phyloP scores from a whole-genome alignment of 1,140 invertebrate species.

The Scaptomyza pallida region DNA sequence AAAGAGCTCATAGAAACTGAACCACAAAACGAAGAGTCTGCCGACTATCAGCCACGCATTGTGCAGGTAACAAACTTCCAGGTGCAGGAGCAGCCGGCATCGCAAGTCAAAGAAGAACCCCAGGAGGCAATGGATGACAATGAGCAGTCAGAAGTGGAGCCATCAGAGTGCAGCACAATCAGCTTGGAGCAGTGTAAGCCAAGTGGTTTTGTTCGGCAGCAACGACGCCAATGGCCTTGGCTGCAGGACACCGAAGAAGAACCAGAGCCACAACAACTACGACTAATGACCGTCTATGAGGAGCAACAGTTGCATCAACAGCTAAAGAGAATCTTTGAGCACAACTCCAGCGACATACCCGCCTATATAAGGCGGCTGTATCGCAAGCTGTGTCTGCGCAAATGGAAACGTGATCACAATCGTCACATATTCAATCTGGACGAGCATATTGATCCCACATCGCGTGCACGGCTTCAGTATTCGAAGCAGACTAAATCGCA shows the following conservation, averaged over 20 bases:
- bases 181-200: slow-evolving; percentile 55
- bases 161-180: not conserved
- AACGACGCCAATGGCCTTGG: slow-evolving; percentile 76
- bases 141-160: slow-evolving; percentile 10
- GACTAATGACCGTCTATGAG: slow-evolving; percentile 86
- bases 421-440: slow-evolving; percentile 87
- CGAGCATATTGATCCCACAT: slow-evolving; percentile 58
- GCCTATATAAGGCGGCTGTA: slow-evolving; percentile 85
- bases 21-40: slow-evolving; percentile 10
- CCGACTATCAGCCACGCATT: slow-evolving; percentile 67
- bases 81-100: slow-evolving; percentile 25
- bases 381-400: slow-evolving; percentile 87
- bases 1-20: slow-evolving; percentile 31
- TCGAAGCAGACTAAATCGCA: slow-evolving; percentile 55
- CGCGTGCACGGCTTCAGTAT: slow-evolving; percentile 26
- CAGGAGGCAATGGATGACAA: slow-evolving; percentile 41
- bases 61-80: slow-evolving; percentile 79
- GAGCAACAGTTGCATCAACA: slow-evolving; percentile 86
- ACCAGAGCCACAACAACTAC: slow-evolving; percentile 34
- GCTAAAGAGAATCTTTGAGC: slow-evolving; percentile 61
- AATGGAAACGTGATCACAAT: slow-evolving; percentile 86
- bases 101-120: slow-evolving; percentile 51
- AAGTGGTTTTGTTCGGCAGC: slow-evolving; percentile 68
- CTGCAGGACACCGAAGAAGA: slow-evolving; percentile 45
- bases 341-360: slow-evolving; percentile 67